These are phyloP conservation scores for Otis tarda DNA, from an alignment of 2,113 vertebrate genomes.

Conservation along the genomic window DNA sequence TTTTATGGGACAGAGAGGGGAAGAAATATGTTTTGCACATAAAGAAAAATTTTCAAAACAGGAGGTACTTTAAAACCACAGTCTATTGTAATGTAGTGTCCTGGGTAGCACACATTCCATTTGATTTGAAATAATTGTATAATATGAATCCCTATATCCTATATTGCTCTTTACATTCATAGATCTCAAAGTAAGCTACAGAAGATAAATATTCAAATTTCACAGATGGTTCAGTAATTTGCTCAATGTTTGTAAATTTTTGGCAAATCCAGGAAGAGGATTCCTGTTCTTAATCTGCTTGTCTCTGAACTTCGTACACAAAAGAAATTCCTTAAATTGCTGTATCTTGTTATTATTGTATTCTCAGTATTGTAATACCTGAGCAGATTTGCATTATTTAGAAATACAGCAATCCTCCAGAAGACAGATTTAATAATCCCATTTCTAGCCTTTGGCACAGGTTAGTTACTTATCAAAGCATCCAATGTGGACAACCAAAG, in stretches of 20 bases:
- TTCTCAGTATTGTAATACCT: neutral
- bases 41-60: neutral
- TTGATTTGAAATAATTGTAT: neutral
- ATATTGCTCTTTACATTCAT: neutral
- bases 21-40: neutral
- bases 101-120: neutral
- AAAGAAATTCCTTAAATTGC: neutral
- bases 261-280: neutral
- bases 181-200: neutral
- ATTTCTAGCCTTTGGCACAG: neutral
- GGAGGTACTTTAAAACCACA: neutral
- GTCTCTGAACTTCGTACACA: neutral
- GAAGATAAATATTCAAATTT: neutral
- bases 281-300: neutral
- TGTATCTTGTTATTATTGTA: neutral
- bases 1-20: neutral
- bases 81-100: neutral
- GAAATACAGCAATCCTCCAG: neutral
- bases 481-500: neutral
- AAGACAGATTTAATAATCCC: neutral
- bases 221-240: neutral
- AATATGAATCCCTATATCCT: neutral
- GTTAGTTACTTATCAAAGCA: neutral
- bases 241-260: neutral
- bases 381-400: neutral